These are phyloP conservation scores for Acanthisitta chloris DNA, from an alignment of 2,113 vertebrate genomes.

Conservation along the genomic window DNA sequence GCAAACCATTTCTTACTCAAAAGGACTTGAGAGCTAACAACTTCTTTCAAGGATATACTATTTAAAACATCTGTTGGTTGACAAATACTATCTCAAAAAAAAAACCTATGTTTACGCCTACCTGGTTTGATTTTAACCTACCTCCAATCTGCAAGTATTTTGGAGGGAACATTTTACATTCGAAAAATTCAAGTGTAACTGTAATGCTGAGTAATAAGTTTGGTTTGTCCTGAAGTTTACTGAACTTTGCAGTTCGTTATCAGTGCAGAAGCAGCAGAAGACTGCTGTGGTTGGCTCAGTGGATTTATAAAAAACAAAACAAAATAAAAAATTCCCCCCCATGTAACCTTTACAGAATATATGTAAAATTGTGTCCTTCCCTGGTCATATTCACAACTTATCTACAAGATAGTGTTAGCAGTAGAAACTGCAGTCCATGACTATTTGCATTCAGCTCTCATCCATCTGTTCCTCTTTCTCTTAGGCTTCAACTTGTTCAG, in stretches of 20 bases:
- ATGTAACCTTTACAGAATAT: constrained; percentile 63
- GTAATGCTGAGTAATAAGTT: constrained; percentile 74
- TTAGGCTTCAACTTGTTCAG: constrained; percentile 58
- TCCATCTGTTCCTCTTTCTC: constrained; percentile 74
- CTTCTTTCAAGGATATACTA: constrained; percentile 71
- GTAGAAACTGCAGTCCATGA: constrained; percentile 52
- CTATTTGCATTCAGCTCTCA: constrained; percentile 73
- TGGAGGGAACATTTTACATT: constrained; percentile 54
- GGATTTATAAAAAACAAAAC: constrained; percentile 68
- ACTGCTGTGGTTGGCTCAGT: constrained; percentile 79
- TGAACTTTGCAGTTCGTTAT: constrained; percentile 68
- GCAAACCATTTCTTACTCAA: constrained; percentile 40
- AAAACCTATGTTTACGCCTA: constrained; percentile 53
- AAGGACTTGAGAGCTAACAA: constrained; percentile 65
- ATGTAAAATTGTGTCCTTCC: constrained; percentile 58
- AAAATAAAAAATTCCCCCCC: constrained; percentile 53
- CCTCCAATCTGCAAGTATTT: constrained; percentile 27
- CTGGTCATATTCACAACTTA: constrained; percentile 74
- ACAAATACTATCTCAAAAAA: constrained; percentile 54
- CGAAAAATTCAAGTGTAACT: constrained; percentile 78
- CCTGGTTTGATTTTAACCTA: constrained; percentile 43
- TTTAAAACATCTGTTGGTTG: constrained; percentile 55
- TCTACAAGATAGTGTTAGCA: constrained; percentile 74
- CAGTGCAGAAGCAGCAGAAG: constrained; percentile 81
- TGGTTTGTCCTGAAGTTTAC: constrained; percentile 64